Evolutionary conservation across 2,113 vertebrate species (phyloP), one percentile per base, ranked within the genome.

Genomic region (Heliornis fulica): DNA sequence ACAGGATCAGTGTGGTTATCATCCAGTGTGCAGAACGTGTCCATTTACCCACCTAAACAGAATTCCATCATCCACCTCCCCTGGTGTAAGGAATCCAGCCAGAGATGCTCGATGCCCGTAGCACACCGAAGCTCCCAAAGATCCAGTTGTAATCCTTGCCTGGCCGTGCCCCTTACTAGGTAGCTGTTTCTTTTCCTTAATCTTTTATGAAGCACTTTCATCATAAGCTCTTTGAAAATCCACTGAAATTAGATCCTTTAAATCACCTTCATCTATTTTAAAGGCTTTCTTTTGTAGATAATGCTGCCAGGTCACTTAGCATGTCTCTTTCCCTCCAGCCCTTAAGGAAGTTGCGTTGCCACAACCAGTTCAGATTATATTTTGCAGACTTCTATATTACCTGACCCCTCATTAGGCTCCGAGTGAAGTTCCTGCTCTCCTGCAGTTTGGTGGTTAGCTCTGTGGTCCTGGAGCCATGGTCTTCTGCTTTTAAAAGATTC

Each of bases 241-340:
- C 19, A 2, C 95, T 90, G 96, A 96, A 96, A 97, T 98, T 96
- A 94, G 81, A 69, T 89, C 94, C 80, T 76, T 40, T 87, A 93
- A 94, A 97, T 96, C 96, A 92, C 88, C 96, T 97, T 98, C 97
- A 96, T 97, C 83, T 95, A 22, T 22, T 93, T 87, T 74, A 88
- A 93, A 93, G 83, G 72, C 80, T 95, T 78, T 72, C 43, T 83
- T 63, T 96, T 76, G 83, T 79, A 89, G 95, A 83, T 94, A 96
- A 93, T 80, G 14, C 46, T 51, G 68, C 72, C 77, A 93, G 91
- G 86, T 96, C 96, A n/a, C 54, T 92, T 86, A 70, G 76, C 34
- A 29, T 69, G 41, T 50, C 60, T 89, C 51, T 93, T 89, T 74
- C 64, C n/a, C 26, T 38, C 43, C n/a, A 7, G 71, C 59, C 57